Evolutionary conservation across 1,140 invertebrate species (phyloP).

Genomic region (Brachionus plicatilis): DNA sequence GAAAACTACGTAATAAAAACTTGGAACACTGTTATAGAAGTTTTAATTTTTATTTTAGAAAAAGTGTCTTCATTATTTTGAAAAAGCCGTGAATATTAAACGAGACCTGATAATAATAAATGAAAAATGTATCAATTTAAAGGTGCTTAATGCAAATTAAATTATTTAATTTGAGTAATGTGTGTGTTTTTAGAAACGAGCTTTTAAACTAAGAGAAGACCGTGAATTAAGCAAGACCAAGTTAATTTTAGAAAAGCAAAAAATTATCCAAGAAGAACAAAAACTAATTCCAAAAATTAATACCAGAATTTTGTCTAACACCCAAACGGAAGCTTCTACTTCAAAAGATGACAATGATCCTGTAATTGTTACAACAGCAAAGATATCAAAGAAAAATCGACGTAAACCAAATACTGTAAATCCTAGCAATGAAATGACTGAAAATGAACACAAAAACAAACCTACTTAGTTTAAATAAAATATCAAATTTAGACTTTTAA

Average conservation of each 20-base stretch:
- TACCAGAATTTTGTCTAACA: not conserved
- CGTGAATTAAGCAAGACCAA: not conserved
- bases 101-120: conserved; percentile 17
- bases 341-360: not conserved
- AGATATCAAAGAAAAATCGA: not conserved
- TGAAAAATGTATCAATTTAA: conserved; percentile 17
- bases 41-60: not conserved
- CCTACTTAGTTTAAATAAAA: not conserved
- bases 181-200: not conserved
- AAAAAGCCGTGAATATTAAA: conserved; percentile 14
- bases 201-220: not conserved
- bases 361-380: not conserved
- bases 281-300: conserved; percentile 1
- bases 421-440: not conserved
- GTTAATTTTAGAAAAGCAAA: not conserved
- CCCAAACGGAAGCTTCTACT: not conserved
- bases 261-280: conserved; percentile 8
- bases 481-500: not conserved
- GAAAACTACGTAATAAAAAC: not conserved
- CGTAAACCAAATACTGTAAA: not conserved
- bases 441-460: not conserved
- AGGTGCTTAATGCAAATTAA: not conserved
- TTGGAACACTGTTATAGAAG: not conserved
- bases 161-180: not conserved
- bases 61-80: conserved; percentile 13